These are phyloP conservation scores for Globodera rostochiensis DNA, from an alignment of 1,140 invertebrate genomes.

Conservation along the genomic window DNA sequence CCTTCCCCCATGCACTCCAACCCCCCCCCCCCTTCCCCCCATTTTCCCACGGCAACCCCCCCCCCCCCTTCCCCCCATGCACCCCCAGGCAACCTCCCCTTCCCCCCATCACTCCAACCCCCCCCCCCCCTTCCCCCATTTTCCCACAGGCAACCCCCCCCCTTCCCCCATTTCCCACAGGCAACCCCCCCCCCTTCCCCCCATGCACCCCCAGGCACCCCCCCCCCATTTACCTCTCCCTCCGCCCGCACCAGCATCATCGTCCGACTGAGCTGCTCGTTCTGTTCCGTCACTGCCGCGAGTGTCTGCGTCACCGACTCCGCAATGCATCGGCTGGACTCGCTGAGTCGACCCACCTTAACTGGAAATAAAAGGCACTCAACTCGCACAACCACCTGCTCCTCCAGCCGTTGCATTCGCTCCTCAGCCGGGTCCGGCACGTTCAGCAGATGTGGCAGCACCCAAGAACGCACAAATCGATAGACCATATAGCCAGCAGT, in stretches of 20 bases:
- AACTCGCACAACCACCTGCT: constrained; percentile 21
- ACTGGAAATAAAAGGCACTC: constrained; percentile 13
- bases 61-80: too few relatives aligned
- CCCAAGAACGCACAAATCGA: constrained; percentile 49
- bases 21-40: too few relatives aligned
- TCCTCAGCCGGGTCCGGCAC: constrained; percentile 53
- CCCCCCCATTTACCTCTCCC: too few relatives aligned
- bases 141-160: too few relatives aligned
- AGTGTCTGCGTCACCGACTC: constrained; percentile 56
- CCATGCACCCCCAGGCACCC: too few relatives aligned
- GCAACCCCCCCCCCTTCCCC: too few relatives aligned
- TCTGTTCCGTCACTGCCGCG: constrained; percentile 47
- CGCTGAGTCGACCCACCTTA: neutral
- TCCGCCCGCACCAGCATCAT: constrained; percentile 32
- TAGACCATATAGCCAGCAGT: constrained; percentile 52
- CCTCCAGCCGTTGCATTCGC: constrained; percentile 30
- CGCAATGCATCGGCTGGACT: constrained; percentile 57
- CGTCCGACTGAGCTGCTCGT: constrained; percentile 55
- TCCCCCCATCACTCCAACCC: too few relatives aligned
- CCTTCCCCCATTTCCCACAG: too few relatives aligned
- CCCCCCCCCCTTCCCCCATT: neutral
- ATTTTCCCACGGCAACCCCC: too few relatives aligned
- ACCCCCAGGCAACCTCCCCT: too few relatives aligned
- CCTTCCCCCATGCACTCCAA: too few relatives aligned
- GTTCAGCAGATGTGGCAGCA: constrained; percentile 55